Percentiles rank a stretch among this genome's conserved stretches.
These are phyloP conservation scores for Drosophila nasuta DNA, from an alignment of 1,140 invertebrate species.

Conservation along the genomic window DNA sequence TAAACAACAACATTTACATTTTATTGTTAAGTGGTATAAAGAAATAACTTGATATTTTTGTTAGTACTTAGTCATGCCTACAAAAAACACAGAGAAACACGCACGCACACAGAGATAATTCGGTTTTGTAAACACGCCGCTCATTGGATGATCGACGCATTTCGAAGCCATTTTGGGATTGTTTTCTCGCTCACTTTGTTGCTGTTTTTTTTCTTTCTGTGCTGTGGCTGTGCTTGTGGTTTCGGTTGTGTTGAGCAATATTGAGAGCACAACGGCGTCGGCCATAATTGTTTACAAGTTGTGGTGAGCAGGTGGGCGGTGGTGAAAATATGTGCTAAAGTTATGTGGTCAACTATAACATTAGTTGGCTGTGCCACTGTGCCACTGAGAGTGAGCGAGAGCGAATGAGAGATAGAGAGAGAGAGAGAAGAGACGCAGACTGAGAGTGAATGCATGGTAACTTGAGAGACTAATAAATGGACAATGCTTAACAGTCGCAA, in stretches of 20 bases:
- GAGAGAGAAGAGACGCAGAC: not conserved
- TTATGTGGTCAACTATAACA: slow-evolving; percentile 52
- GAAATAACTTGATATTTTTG: slow-evolving; percentile 1
- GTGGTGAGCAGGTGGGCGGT: slow-evolving; percentile 65
- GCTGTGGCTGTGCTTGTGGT: slow-evolving; percentile 49
- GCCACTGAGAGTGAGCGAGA: no score
- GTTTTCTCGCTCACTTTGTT: slow-evolving; percentile 57
- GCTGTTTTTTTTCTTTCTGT: slow-evolving; percentile 40
- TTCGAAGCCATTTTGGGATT: slow-evolving; percentile 78
- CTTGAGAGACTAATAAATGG: slow-evolving; percentile 21
- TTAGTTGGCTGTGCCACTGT: slow-evolving; percentile 8
- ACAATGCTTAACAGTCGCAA: slow-evolving; percentile 11
- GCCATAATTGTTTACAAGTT: slow-evolving; percentile 80
- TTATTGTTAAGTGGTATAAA: not conserved
- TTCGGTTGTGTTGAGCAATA: slow-evolving; percentile 47
- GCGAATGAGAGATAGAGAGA: slow-evolving; percentile 8
- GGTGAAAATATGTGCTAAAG: slow-evolving; percentile 54
- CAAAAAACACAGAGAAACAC: slow-evolving; percentile 4
- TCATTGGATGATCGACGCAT: slow-evolving; percentile 74
- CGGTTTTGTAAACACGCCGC: slow-evolving; percentile 43
- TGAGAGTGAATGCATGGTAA: slow-evolving; percentile 8
- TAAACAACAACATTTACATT: no score
- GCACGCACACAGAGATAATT: slow-evolving; percentile 11
- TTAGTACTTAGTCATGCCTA: slow-evolving; percentile 12
- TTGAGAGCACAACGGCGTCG: slow-evolving; percentile 69